Percentiles rank a stretch among this genome's conserved stretches.
phyloP scores from a whole-genome alignment of 2,113 vertebrate genomes.

The Sylvicapra grimmia region DNA sequence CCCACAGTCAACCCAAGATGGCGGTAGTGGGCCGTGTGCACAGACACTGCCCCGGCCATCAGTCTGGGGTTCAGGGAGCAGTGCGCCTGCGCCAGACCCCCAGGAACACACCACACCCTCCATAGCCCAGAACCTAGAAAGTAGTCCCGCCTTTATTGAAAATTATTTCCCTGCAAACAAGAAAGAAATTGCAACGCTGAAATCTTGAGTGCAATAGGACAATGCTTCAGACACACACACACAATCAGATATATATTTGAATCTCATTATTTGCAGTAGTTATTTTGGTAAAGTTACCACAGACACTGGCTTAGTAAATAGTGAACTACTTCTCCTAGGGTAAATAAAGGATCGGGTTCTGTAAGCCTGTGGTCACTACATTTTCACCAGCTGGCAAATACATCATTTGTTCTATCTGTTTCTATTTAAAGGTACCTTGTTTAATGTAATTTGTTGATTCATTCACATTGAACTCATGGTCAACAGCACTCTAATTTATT shows the following conservation, averaged over 20 bases:
- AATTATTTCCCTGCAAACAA: background rate
- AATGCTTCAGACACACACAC: background rate
- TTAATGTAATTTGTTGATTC: background rate
- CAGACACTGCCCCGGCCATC: background rate
- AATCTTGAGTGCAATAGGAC: background rate
- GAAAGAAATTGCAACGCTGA: background rate
- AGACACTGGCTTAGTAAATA: background rate
- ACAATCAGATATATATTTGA: background rate
- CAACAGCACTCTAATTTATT: background rate
- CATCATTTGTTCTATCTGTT: background rate
- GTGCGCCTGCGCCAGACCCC: background rate
- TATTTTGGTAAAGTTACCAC: background rate
- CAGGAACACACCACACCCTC: background rate
- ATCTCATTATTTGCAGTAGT: background rate
- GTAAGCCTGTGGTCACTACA: background rate
- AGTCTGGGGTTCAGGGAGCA: background rate
- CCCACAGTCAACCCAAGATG: background rate
- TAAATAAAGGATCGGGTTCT: background rate
- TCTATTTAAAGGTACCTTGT: background rate
- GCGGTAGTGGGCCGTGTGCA: background rate
- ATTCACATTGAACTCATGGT: background rate
- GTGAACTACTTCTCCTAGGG: background rate
- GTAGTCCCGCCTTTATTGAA: background rate
- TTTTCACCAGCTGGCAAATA: background rate
- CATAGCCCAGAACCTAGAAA: background rate